Evolutionary conservation across 2,888 invertebrate genomes (phyloP).

Genomic region (Netelia inedita): DNA sequence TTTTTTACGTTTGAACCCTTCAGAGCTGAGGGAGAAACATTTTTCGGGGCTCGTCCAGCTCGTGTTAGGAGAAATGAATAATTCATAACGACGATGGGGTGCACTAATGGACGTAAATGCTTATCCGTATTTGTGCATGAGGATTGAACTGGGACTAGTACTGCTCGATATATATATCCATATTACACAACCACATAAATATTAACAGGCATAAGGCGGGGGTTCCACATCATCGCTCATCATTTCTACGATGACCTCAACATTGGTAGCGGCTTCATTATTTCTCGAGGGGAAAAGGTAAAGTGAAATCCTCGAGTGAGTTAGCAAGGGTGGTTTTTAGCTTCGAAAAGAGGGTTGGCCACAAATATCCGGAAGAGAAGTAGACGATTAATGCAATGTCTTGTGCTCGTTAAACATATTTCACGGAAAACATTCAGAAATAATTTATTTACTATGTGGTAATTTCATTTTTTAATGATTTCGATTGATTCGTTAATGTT

Average conservation of each 20-base stretch:
- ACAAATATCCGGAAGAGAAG: background rate
- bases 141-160: slow-evolving; percentile 74
- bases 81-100: background rate
- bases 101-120: slow-evolving; percentile 42
- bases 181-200: background rate
- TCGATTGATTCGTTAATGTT: too few species aligned
- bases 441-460: too few species aligned
- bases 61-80: background rate
- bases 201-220: slow-evolving; percentile 12
- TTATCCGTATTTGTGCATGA: slow-evolving; percentile 41
- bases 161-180: slow-evolving; percentile 58
- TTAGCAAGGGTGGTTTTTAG: slow-evolving; percentile 11
- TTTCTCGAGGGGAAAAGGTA: slow-evolving; percentile 7
- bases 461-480: too few species aligned
- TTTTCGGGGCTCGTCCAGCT: background rate
- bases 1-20: too few species aligned
- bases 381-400: background rate
- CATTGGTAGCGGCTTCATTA: slow-evolving; percentile 69
- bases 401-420: too few species aligned
- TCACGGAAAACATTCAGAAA: background rate
- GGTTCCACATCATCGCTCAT: slow-evolving; percentile 62
- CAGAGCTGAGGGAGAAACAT: background rate
- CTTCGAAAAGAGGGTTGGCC: background rate
- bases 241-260: slow-evolving; percentile 73
- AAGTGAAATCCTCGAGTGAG: slow-evolving; percentile 23